Base-by-base conservation (phyloP, 2,888 invertebrate species). In the Diaperis boleti region DNA sequence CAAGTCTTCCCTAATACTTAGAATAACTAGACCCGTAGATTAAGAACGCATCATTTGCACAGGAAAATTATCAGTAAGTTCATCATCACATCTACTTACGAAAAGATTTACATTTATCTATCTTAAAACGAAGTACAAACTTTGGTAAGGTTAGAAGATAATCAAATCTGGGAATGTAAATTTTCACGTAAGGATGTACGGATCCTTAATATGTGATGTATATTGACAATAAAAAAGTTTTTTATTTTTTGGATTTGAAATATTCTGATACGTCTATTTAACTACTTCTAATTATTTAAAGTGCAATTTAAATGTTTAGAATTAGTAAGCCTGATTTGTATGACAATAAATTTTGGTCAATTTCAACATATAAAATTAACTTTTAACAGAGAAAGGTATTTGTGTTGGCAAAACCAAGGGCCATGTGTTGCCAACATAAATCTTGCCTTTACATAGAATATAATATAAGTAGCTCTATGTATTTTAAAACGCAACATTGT, bases 321-420 rank as follows among this genome's bases (percentile, higher is more conserved):
- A 52, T 67, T 62, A 68, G 63, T 42, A 44, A 22, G 37, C 54
- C 64, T 64, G 60, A 66, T 62, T 62, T 62, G 71, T 68, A 72
- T 70, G 74, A 75, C 74, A 75, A 74, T 76, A 75, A 69, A 61
- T 64, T 69, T 69, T 69, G 67, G 74, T 74, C 73, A 73, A 73
- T 72, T 71, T 72, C 64, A 65, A 42, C 18, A 31, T 31, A 52
- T 62, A 44, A 59, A 64, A 39, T 54, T 17, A 47, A 49, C 18
- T 35, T 49, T 8, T 18, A 26, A 47, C 29, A 13, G 8, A 18
- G 35, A 49, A 35, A 59, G 42, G 72, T 75, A 74, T 77, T 75
- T 76, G 69, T 75, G 74, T 74, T 75, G 73, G 73, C 69, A 73
- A 74, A 72, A 74, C 72, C 72, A 68, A 76, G 78, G 79, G 78